Evolutionary conservation across 2,888 invertebrate genomes (phyloP).

Genomic region (Abrostola tripartita): DNA sequence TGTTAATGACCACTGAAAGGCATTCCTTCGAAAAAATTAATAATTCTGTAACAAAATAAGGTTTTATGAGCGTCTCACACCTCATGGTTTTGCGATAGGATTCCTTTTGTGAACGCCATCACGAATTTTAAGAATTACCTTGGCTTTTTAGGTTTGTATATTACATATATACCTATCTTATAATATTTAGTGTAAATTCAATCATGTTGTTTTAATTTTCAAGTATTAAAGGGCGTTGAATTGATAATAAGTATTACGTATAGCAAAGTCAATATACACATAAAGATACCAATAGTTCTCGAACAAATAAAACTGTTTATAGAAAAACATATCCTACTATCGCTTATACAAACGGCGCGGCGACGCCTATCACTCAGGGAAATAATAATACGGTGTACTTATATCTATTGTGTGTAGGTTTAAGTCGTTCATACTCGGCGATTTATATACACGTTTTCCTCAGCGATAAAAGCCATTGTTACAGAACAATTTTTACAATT

Average conservation of each 20-base stretch:
- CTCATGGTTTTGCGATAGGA: neutral
- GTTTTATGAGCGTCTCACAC: neutral
- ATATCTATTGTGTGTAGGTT: neutral
- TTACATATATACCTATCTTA: too few relatives aligned
- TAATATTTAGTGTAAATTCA: too few relatives aligned
- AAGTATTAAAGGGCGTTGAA: conserved; percentile 2
- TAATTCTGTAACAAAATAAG: neutral
- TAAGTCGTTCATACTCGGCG: conserved; percentile 6
- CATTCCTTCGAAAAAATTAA: too few relatives aligned
- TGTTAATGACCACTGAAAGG: too few relatives aligned
- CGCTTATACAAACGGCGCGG: conserved; percentile 20
- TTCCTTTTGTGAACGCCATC: neutral
- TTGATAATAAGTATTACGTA: neutral
- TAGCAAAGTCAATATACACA: conserved; percentile 11
- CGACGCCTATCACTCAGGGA: conserved; percentile 18
- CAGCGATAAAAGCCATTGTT: conserved; percentile 29
- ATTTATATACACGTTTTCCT: too few relatives aligned
- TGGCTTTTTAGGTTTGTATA: neutral
- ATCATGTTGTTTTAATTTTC: too few relatives aligned
- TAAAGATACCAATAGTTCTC: conserved; percentile 15
- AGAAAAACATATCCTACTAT: conserved; percentile 15
- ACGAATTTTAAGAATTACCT: conserved; percentile 13
- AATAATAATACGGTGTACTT: conserved; percentile 18
- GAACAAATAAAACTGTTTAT: conserved; percentile 21
- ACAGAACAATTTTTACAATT: conserved; percentile 25